Evolutionary conservation across 2,888 invertebrate species (phyloP).

Genomic region (Argynnis bischoffii): DNA sequence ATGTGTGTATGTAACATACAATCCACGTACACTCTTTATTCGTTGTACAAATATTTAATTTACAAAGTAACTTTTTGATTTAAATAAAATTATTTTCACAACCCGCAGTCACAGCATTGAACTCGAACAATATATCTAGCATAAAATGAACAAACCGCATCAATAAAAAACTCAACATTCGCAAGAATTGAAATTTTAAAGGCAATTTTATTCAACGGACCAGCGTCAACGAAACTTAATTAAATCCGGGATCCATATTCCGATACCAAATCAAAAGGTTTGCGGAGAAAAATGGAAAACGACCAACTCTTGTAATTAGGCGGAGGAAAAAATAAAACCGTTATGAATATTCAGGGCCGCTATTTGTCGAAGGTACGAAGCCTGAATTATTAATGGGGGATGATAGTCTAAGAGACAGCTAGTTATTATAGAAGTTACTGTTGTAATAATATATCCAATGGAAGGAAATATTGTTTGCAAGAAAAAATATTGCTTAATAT

Average conservation of each 20-base stretch:
- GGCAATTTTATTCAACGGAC: conserved; percentile 40
- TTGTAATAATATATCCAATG: too few relatives aligned
- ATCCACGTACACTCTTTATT: too few relatives aligned
- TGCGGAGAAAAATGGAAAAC: conserved; percentile 54
- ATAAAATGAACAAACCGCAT: conserved; percentile 29
- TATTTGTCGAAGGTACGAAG: conserved; percentile 42
- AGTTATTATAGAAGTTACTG: not conserved
- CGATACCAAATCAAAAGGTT: conserved; percentile 53
- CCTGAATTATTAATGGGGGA: conserved; percentile 58
- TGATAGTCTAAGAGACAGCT: conserved; percentile 17
- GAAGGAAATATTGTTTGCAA: too few relatives aligned
- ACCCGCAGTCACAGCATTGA: conserved; percentile 9
- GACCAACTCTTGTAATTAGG: conserved; percentile 56
- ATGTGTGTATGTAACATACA: too few relatives aligned
- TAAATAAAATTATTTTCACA: conserved; percentile 5
- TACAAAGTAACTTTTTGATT: conserved; percentile 8
- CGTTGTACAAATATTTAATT: not conserved
- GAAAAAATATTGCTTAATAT: too few relatives aligned
- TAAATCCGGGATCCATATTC: conserved; percentile 61
- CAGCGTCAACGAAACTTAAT: conserved; percentile 47
- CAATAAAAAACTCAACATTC: conserved; percentile 30
- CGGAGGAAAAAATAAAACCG: conserved; percentile 46
- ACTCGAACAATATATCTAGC: conserved; percentile 24
- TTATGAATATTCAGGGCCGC: conserved; percentile 56
- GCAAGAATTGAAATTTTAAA: conserved; percentile 39